A percentile compares a stretch with the other conserved stretches of the same genome.
These are phyloP conservation scores for Zoroaster sp. DNA, from an alignment of 53 echinoderm and acorn worm genomes.

Conservation along the genomic window DNA sequence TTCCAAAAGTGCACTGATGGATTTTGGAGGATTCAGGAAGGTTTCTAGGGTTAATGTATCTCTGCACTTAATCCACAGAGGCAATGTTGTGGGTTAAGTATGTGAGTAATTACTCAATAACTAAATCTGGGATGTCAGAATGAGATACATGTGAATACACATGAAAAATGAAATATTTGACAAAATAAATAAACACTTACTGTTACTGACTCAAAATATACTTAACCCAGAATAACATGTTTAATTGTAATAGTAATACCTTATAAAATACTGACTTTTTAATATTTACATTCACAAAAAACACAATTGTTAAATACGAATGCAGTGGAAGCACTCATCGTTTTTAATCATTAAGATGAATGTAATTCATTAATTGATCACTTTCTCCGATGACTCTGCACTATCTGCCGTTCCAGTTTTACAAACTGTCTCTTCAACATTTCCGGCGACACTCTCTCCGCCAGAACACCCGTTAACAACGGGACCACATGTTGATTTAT, in stretches of 20 bases:
- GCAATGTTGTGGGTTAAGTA: no score
- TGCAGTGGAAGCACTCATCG: background rate
- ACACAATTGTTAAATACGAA: background rate
- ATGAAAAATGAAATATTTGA: background rate
- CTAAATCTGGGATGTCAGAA: no score
- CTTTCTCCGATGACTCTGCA: background rate
- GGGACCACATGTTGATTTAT: background rate
- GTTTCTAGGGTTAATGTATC: no score
- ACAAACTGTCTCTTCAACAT: background rate
- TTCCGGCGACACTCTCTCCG: background rate
- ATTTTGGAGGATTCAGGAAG: no score
- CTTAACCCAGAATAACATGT: background rate
- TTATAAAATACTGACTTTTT: background rate
- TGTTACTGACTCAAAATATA: background rate
- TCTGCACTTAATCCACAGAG: no score
- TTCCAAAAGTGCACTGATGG: no score
- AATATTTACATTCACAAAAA: conserved; percentile 45
- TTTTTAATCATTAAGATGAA: background rate
- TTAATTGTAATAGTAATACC: background rate
- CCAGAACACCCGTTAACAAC: background rate
- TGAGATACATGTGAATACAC: background rate
- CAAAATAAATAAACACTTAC: background rate
- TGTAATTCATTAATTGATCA: background rate
- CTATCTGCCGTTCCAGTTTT: background rate
- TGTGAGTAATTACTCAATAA: no score